These are phyloP conservation scores for Apogon hyalosoma DNA, from an alignment of 2,797 vertebrate genomes.

Conservation along the genomic window DNA sequence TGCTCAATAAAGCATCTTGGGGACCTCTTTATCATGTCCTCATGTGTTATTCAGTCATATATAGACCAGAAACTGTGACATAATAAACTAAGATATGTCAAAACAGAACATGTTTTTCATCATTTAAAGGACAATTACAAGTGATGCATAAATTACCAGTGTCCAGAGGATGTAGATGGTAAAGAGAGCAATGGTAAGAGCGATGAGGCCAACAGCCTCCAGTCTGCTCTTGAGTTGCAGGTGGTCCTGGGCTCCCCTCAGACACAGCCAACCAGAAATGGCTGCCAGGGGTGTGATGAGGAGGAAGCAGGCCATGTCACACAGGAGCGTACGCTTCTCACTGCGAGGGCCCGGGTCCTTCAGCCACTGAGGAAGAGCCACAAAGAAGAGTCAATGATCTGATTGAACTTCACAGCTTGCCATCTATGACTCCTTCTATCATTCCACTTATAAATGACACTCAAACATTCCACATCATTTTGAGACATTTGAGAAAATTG, in stretches of 20 bases:
- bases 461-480: no score
- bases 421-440: no score
- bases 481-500: not conserved
- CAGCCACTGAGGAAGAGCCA: constrained; percentile 88
- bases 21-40: no score
- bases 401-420: no score
- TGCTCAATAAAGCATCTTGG: no score
- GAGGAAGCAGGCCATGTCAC: constrained; percentile 97
- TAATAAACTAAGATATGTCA: not conserved
- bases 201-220: constrained; percentile 90
- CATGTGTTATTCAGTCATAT: no score
- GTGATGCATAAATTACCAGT: constrained; percentile 83
- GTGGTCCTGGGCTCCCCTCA: constrained; percentile 96
- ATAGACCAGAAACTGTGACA: no score
- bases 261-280: constrained; percentile 97
- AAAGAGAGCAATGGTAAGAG: constrained; percentile 83
- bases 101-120: not conserved
- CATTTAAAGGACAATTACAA: not conserved
- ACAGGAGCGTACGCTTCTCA: constrained; percentile 97
- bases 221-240: constrained; percentile 95
- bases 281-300: constrained; percentile 96
- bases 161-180: constrained; percentile 90
- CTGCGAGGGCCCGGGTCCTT: constrained; percentile 94
- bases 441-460: no score
- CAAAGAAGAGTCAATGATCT: not conserved